Evolutionary conservation across 2,888 invertebrate genomes (phyloP).

Genomic region (Cactoblastis cactorum): DNA sequence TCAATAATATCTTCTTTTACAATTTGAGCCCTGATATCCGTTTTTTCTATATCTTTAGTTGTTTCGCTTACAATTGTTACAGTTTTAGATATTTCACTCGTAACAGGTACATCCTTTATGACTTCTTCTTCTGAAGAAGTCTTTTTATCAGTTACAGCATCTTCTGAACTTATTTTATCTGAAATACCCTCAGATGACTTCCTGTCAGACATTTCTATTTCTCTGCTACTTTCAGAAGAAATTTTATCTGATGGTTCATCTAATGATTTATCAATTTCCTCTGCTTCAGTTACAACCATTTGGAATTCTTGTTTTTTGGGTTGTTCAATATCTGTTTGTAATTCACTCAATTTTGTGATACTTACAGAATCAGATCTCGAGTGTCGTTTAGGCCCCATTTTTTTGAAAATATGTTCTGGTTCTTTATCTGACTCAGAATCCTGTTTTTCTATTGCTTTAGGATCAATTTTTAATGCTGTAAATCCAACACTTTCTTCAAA

Average conservation of each 20-base stretch:
- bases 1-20: conserved; percentile 44
- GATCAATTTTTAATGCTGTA: conserved; percentile 60
- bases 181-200: conserved; percentile 76
- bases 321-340: conserved; percentile 48
- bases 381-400: conserved; percentile 69
- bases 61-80: conserved; percentile 25
- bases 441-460: conserved; percentile 53
- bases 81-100: conserved; percentile 34
- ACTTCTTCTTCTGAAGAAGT: conserved; percentile 70
- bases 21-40: conserved; percentile 34
- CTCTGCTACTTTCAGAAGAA: conserved; percentile 73
- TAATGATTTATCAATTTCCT: conserved; percentile 62
- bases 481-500: conserved; percentile 72
- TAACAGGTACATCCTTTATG: conserved; percentile 34
- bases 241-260: conserved; percentile 74
- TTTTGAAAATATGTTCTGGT: conserved; percentile 61
- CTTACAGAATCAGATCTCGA: conserved; percentile 71
- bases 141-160: conserved; percentile 74
- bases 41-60: conserved; percentile 35
- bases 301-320: conserved; percentile 68
- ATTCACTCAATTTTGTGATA: conserved; percentile 63
- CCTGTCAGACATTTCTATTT: conserved; percentile 71
- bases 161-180: conserved; percentile 73
- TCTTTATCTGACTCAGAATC: conserved; percentile 65
- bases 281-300: conserved; percentile 72